Conservation (phyloP, 2,113 vertebrate species). For the Lynx canadensis region DNA sequence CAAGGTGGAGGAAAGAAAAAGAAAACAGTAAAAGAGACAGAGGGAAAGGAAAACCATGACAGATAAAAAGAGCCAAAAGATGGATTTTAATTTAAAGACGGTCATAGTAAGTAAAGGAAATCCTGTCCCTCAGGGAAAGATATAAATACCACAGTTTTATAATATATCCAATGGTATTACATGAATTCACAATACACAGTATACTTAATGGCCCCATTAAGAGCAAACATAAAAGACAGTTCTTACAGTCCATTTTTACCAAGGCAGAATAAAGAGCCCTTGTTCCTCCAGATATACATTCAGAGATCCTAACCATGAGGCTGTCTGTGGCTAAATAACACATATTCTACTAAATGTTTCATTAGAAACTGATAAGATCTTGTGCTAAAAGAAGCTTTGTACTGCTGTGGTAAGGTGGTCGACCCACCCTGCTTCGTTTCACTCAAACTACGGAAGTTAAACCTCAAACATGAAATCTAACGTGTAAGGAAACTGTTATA, state of each 20-base stretch:
- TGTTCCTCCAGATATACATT: conserved; percentile 58
- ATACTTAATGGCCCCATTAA: conserved; percentile 46
- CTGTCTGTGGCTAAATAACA: background rate
- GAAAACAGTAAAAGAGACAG: background rate
- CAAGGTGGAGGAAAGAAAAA: background rate
- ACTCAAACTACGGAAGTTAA: conserved; percentile 41
- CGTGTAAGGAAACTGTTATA: conserved; percentile 32
- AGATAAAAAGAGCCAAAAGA: background rate
- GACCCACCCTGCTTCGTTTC: background rate
- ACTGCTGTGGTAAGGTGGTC: background rate
- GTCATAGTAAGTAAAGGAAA: background rate
- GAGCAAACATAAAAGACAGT: conserved; percentile 38
- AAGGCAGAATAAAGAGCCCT: conserved; percentile 50
- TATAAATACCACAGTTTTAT: conserved; percentile 34
- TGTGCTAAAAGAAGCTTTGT: conserved; percentile 31
- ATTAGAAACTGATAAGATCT: conserved; percentile 60
- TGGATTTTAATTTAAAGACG: conserved; percentile 7
- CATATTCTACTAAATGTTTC: background rate
- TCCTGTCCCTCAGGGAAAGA: background rate
- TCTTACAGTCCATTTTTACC: conserved; percentile 41
- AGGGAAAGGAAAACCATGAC: background rate
- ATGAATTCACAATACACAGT: conserved; percentile 44
- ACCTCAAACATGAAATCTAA: conserved; percentile 41
- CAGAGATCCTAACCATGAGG: conserved; percentile 34
- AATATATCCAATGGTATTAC: background rate